phyloP scores from a whole-genome alignment of 64 coral and sea anemone genomes.

The Pocillopora verrucosa region DNA sequence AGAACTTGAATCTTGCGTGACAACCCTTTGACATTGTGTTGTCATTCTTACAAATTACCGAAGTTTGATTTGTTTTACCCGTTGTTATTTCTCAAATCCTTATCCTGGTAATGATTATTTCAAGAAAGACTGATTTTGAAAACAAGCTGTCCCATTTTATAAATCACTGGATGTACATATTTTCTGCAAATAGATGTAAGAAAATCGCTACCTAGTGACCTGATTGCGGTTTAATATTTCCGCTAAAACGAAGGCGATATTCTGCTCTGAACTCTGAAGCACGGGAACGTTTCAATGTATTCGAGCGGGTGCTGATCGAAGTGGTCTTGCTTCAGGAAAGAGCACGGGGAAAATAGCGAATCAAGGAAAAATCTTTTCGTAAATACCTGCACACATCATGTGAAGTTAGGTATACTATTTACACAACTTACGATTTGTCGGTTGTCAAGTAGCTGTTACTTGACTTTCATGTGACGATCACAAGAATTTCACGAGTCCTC shows the following conservation, averaged over 20 bases:
- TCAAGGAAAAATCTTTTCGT: neutral
- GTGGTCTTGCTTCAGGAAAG: no score
- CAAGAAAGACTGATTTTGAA: neutral
- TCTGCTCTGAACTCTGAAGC: no score
- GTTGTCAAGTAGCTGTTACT: slow-evolving; percentile 6
- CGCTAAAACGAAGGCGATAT: no score
- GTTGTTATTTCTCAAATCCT: neutral
- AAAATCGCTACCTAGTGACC: no score
- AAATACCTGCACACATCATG: neutral
- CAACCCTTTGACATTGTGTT: neutral
- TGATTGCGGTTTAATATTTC: no score
- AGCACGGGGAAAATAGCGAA: no score
- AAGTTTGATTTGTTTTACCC: neutral
- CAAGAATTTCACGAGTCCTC: neutral
- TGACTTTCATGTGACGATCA: neutral
- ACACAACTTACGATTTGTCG: slow-evolving; percentile 18
- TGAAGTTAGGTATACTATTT: neutral
- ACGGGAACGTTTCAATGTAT: no score
- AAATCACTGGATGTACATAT: no score
- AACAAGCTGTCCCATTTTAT: neutral
- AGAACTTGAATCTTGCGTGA: slow-evolving; percentile 9
- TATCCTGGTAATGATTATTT: neutral
- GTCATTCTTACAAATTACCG: no score
- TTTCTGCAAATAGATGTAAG: no score
- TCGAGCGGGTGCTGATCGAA: no score